phyloP scores from a whole-genome alignment of 2,888 invertebrate genomes.

The Trissonchulus sp. region DNA sequence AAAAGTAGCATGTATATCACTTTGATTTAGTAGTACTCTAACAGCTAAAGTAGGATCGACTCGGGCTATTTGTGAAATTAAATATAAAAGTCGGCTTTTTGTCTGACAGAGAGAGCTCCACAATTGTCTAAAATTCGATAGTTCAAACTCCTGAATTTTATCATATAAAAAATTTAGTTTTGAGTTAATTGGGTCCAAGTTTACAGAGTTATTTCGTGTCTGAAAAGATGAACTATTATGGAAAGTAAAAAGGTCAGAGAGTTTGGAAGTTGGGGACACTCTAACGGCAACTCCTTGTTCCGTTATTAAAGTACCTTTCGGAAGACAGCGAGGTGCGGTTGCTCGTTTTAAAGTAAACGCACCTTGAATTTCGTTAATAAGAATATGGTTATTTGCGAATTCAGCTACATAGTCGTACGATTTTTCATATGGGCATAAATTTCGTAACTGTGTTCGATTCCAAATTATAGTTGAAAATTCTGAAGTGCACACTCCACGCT shows the following conservation, averaged over 20 bases:
- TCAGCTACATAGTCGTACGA: not conserved
- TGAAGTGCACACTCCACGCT: not conserved
- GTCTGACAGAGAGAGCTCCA: not conserved
- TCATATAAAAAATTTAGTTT: slow-evolving; percentile 8
- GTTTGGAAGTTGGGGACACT: not conserved
- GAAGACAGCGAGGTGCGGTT: not conserved
- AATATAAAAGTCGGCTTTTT: not conserved
- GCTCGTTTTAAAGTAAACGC: not conserved
- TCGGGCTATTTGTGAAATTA: not conserved
- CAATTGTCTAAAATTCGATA: not conserved
- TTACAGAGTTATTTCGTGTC: not conserved
- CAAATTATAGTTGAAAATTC: not conserved
- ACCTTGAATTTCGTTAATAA: slow-evolving; percentile 6
- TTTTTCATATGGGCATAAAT: not conserved
- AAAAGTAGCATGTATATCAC: slow-evolving; percentile 19
- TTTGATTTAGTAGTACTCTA: not conserved
- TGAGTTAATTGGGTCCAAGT: not conserved
- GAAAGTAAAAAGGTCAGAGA: not conserved
- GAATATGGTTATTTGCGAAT: not conserved
- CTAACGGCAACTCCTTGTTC: not conserved
- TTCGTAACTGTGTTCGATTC: not conserved
- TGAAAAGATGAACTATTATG: not conserved
- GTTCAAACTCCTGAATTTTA: not conserved
- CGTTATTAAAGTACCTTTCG: not conserved
- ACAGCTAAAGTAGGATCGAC: not conserved